Base-by-base conservation (phyloP, 1,140 invertebrate genomes). In the Bombyx mandarina region DNA sequence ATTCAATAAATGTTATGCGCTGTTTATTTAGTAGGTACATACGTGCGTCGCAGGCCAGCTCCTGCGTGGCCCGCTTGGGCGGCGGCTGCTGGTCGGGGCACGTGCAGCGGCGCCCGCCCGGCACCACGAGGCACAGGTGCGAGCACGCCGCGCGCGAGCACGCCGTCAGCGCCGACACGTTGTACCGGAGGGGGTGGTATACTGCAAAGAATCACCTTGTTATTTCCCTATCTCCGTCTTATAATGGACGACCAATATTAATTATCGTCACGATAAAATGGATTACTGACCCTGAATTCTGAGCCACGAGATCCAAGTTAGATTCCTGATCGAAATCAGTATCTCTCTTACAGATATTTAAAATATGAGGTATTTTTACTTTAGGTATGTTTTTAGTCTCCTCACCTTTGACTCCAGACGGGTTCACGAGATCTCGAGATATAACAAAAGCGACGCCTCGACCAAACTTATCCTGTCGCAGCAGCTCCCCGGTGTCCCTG, bases 401-500 rank as follows among this genome's bases (percentile, higher is more conserved):
- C 88, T 76, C 66, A 92, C 91, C 90, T 90, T 95, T 97, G 2
- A 99, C 90, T 57, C 94, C 93, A n/a, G 93, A 94, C 0, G 97
- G 94, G 77, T 93, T 93, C 46, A 93, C 91, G 48, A 98, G 90
- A 70, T 97, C 92, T 66, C 91, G 93, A 47, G 94, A 91, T 4
- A 99, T 86, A 0, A 91, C 89, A 3, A 94, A 93, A 35, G 95
- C 93, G n/a, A 98, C 95, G 8, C 97, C 97, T 65, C 97, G 88
- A 4, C 97, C 98, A 87, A 99, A 99, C 89, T 99, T 99, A 74
- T 99, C 97, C 75, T 98, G 95, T 49, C 91, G 90, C 4, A 95
- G 88, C 0, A 99, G 88, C 74, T 96, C 95, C 0, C 96, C 96
- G 0, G 92, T 93, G 64, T 95, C 93, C 55, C 92, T 90, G 0